Percentiles rank a stretch among this genome's conserved stretches.
Evolutionary conservation across 2,113 vertebrate species (phyloP).

Genomic region (Pseudopodoces humilis): DNA sequence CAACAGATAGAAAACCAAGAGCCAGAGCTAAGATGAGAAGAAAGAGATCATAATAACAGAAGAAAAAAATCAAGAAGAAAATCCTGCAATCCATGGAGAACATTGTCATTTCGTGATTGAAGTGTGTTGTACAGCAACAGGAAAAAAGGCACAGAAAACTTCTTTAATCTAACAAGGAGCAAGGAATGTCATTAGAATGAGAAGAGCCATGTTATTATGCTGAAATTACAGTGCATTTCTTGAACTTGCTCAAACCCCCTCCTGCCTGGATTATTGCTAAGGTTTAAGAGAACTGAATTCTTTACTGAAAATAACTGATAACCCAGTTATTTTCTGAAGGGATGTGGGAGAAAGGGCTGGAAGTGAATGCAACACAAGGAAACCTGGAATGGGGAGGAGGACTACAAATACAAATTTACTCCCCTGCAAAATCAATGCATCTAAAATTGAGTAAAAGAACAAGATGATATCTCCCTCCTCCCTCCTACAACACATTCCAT

Average conservation of each 20-base stretch:
- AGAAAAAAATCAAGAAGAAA: not conserved
- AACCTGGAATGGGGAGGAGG: not conserved
- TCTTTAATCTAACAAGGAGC: not conserved
- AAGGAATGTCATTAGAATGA: not conserved
- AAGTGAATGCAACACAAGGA: not conserved
- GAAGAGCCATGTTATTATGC: not conserved
- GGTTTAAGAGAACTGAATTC: not conserved
- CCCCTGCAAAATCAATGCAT: not conserved
- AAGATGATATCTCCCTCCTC: not conserved
- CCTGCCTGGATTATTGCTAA: not conserved
- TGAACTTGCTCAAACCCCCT: not conserved
- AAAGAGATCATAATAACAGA: not conserved
- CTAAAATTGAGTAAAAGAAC: conserved; percentile 7
- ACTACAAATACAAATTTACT: not conserved
- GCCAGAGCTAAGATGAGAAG: not conserved
- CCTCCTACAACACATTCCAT: not conserved
- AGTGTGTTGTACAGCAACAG: not conserved
- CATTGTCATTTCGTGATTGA: not conserved
- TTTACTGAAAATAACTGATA: not conserved
- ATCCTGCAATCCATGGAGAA: not conserved
- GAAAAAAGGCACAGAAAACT: not conserved
- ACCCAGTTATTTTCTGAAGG: not conserved
- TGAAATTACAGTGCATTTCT: not conserved
- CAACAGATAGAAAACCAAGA: not conserved
- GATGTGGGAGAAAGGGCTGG: not conserved